Conservation (phyloP, 2,888 invertebrate genomes). For the Homarus gammarus region DNA sequence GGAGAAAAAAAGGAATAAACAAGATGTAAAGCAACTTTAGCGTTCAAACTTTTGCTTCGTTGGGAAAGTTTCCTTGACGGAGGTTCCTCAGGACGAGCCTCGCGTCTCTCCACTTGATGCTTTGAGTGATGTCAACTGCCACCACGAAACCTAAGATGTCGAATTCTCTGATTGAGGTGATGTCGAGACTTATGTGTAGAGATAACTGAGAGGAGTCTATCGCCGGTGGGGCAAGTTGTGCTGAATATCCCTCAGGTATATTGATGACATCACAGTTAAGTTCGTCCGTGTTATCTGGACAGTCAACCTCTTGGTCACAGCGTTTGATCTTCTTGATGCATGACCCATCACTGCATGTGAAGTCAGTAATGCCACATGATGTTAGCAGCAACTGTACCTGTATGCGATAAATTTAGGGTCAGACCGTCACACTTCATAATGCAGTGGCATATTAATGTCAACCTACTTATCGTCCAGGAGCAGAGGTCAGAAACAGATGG, state of each 20-base stretch:
- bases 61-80: neutral
- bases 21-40: too few relatives aligned
- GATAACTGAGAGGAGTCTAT: neutral
- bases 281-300: constrained; percentile 60
- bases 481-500: too few relatives aligned
- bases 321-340: constrained; percentile 80
- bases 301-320: constrained; percentile 48
- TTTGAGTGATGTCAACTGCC: neutral
- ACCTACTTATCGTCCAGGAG: too few relatives aligned
- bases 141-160: neutral
- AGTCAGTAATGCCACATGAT: constrained; percentile 80
- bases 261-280: constrained; percentile 30
- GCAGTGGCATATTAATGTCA: too few relatives aligned
- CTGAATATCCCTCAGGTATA: constrained; percentile 20
- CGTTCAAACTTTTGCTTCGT: neutral
- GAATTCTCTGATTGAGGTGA: constrained; percentile 13
- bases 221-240: neutral
- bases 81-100: neutral
- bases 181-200: neutral
- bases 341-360: constrained; percentile 82
- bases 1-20: too few relatives aligned
- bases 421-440: too few relatives aligned
- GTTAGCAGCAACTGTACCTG: constrained; percentile 76
- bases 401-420: too few relatives aligned
- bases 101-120: constrained; percentile 5